Conservation (phyloP, 2,888 invertebrate genomes). For the Euclidia mi region DNA sequence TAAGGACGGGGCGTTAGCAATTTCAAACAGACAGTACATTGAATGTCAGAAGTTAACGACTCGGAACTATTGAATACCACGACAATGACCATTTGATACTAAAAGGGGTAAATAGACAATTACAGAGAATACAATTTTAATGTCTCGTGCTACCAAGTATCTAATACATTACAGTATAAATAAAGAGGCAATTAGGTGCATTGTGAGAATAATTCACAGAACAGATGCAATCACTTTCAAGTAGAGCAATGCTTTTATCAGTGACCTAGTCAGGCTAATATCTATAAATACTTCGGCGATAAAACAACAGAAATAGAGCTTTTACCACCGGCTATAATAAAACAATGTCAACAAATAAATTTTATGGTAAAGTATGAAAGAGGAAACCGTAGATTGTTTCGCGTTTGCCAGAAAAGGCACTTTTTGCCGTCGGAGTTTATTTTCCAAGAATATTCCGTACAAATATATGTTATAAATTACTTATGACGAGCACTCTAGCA, state of each 20-base stretch:
- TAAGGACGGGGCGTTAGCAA: too few species aligned
- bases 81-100: not conserved
- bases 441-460: not conserved
- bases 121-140: slow-evolving; percentile 3
- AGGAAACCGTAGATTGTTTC: slow-evolving; percentile 1
- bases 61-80: not conserved
- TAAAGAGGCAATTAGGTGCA: slow-evolving; percentile 7
- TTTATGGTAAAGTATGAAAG: not conserved
- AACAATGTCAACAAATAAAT: not conserved
- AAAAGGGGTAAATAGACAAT: not conserved
- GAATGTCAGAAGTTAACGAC: not conserved
- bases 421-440: not conserved
- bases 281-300: slow-evolving; percentile 7
- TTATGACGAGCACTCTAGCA: not conserved
- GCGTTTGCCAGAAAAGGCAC: not conserved
- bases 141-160: not conserved
- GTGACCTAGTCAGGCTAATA: slow-evolving; percentile 5
- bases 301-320: slow-evolving; percentile 7
- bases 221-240: slow-evolving; percentile 4
- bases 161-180: slow-evolving; percentile 5
- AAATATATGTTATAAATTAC: not conserved
- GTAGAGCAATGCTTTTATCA: slow-evolving; percentile 7
- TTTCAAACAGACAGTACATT: too few species aligned
- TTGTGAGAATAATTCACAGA: not conserved
- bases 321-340: not conserved